Base-by-base conservation (phyloP, 2,888 invertebrate species). In the Oscheius sp. region DNA sequence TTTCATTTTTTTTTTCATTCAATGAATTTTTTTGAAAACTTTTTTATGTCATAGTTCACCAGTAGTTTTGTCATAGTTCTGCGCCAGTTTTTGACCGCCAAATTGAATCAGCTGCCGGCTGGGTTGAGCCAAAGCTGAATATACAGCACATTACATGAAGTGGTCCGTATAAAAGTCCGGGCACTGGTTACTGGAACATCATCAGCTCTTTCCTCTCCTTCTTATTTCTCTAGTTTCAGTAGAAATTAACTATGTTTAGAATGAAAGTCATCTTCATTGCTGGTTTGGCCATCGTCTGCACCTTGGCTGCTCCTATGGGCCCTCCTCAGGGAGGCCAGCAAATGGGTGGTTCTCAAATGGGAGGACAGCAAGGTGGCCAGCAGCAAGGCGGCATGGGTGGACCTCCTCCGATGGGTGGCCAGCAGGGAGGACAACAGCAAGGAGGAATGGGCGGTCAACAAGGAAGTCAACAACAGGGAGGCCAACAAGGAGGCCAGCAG, bases 231-330 rank as follows among this genome's bases (percentile, higher is more conserved):
- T 35, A n/a, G n/a, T n/a, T n/a, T n/a, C n/a, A n/a, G n/a, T n/a
- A n/a, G 35, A 6, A 35, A 35, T 35, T 9, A 3, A 35, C 35
- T 35, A 35, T 35, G 3, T 35, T 6, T 13, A 55, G 55, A 55
- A 16, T 55, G 55, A 55, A 49, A 18, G 49, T 49, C 49, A 18
- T 49, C 49, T 49, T 55, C 55, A 55, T 55, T 55, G 25, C 55
- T 55, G 23, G 49, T 55, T 25, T 55, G 25, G 21, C 21, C 55
- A 13, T 25, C 13, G 13, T 55, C 23, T 23, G 25, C 21, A 25
- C 21, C 13, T 6, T 55, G 16, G 55, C 55, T 25, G 55, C 21
- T 25, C 55, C 55, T 7, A 25, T 21, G 13, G 55, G 25, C 2
- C 5, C 23, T 7, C n/a, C 35, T 9, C 49, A 2, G 13, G 49